phyloP scores from a whole-genome alignment of 2,888 invertebrate genomes.

The Limnephilus auricula region DNA sequence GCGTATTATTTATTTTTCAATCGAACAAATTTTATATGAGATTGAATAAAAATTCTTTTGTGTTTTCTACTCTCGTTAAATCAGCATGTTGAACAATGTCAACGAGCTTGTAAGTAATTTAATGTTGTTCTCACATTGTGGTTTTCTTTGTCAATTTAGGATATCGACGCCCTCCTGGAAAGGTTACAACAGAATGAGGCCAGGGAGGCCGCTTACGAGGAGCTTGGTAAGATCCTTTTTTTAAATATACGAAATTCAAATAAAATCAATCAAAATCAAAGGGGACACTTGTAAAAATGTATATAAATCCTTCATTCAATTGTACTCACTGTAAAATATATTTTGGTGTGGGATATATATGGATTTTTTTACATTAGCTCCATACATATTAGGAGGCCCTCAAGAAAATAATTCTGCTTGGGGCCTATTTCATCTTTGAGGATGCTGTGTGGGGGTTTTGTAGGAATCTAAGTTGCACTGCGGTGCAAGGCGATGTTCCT shows the following conservation, averaged over 20 bases:
- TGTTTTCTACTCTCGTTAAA: not conserved
- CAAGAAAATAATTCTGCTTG: too few species aligned
- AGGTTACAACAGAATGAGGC: slow-evolving; percentile 58
- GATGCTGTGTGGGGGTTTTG: too few species aligned
- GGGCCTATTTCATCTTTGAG: too few species aligned
- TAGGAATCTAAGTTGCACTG: too few species aligned
- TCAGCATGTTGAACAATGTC: not conserved
- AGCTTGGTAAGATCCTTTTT: slow-evolving; percentile 67
- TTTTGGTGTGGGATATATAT: not conserved
- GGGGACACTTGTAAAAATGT: not conserved
- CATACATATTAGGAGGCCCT: too few species aligned
- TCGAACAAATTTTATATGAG: not conserved
- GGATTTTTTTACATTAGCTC: too few species aligned
- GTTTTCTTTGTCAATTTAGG: slow-evolving; percentile 33
- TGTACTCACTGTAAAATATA: not conserved
- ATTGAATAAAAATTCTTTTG: not conserved
- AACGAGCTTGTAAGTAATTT: not conserved
- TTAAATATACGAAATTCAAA: not conserved
- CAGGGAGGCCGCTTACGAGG: slow-evolving; percentile 52
- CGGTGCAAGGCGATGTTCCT: too few species aligned
- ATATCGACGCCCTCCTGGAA: slow-evolving; percentile 57
- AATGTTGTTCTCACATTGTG: not conserved
- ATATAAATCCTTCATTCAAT: not conserved
- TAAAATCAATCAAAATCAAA: not conserved
- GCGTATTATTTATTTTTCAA: not conserved